These are phyloP conservation scores for Gobionotothen gibberifrons DNA, from an alignment of 2,797 vertebrate genomes.

Conservation along the genomic window DNA sequence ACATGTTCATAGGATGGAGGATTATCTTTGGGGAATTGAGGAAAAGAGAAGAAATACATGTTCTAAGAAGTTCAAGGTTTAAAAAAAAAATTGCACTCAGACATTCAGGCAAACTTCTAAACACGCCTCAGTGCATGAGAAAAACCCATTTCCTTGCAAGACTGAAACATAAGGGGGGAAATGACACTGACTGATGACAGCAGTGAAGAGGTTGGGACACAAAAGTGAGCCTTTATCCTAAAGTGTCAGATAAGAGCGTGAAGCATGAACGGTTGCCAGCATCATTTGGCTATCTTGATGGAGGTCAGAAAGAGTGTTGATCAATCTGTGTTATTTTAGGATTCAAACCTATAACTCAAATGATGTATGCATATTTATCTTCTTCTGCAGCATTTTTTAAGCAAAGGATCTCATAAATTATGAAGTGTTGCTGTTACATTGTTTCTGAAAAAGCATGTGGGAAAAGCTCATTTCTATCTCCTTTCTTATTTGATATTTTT, in stretches of 20 bases:
- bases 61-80: slow-evolving; percentile 15
- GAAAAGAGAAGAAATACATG: slow-evolving; percentile 17
- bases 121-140: not conserved
- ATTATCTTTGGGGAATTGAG: slow-evolving; percentile 50
- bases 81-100: not conserved
- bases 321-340: not conserved
- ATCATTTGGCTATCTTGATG: slow-evolving; percentile 35
- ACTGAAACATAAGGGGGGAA: not conserved
- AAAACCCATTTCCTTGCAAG: not conserved
- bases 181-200: slow-evolving; percentile 44
- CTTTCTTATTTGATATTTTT: not conserved
- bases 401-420: slow-evolving; percentile 31
- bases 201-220: slow-evolving; percentile 27
- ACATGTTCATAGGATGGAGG: slow-evolving; percentile 52
- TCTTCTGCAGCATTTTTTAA: slow-evolving; percentile 4
- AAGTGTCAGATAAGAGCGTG: slow-evolving; percentile 55
- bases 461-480: not conserved
- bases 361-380: slow-evolving; percentile 18
- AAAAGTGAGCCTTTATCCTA: slow-evolving; percentile 34
- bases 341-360: not conserved
- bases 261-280: slow-evolving; percentile 23
- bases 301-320: slow-evolving; percentile 14
- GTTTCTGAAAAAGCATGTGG: slow-evolving; percentile 3
- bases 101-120: slow-evolving; percentile 4
- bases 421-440: slow-evolving; percentile 9